Conservation (phyloP, 2,797 vertebrate species). For the Agapornis canus region DNA sequence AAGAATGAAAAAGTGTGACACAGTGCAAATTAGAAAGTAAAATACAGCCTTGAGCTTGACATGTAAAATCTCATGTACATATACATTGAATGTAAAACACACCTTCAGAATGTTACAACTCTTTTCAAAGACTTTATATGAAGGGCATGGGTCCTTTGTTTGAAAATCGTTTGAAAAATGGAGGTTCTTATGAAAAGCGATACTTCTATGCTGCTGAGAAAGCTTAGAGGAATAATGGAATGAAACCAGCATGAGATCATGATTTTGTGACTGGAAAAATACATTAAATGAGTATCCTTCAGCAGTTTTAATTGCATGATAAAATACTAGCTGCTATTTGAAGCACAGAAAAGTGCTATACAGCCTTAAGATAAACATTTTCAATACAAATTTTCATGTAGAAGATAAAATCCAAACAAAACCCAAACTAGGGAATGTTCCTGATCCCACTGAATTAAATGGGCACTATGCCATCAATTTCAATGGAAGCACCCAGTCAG, state of each 20-base stretch:
- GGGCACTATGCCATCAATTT: conserved; percentile 32
- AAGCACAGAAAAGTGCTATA: conserved; percentile 31
- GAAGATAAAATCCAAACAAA: conserved; percentile 62
- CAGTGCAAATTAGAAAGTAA: background rate
- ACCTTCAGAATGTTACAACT: background rate
- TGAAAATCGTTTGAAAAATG: conserved; percentile 35
- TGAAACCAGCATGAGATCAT: conserved; percentile 25
- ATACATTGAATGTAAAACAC: background rate
- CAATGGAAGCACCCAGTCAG: background rate
- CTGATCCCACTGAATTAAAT: conserved; percentile 62
- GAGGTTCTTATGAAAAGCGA: conserved; percentile 1
- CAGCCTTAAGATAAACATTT: conserved; percentile 55
- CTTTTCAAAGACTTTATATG: background rate
- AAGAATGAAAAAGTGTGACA: background rate
- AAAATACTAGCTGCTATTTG: conserved; percentile 55
- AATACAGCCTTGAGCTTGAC: background rate
- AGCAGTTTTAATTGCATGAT: conserved; percentile 39
- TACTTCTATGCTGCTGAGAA: background rate
- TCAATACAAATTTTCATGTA: conserved; percentile 35
- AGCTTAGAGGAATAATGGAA: conserved; percentile 8
- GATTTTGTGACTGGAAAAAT: conserved; percentile 40
- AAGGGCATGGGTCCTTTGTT: background rate
- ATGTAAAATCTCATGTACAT: background rate
- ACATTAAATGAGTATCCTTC: conserved; percentile 51
- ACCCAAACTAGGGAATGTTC: conserved; percentile 52